Base-by-base conservation (phyloP, 2,797 vertebrate genomes). In the Myioborus miniatus region DNA sequence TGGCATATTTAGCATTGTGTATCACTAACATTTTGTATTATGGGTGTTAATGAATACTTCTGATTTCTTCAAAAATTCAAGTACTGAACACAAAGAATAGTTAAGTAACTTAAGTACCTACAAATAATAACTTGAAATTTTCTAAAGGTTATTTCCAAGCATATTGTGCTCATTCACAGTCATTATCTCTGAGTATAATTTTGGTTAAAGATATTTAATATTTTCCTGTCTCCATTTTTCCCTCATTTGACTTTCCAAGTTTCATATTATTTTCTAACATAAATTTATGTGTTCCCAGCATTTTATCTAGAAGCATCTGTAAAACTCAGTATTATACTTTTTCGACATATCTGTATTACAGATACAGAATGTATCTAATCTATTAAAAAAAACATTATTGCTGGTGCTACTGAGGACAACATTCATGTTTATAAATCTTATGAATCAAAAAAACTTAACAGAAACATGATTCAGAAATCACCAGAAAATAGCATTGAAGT, bases 101-200 rank as follows among this genome's bases (percentile, higher is more conserved):
- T 29, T 72, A 80, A 80, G 69, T n/a, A 41, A 32, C 7, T 41
- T 14, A 58, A 21, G 1, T 19, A 34, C 6, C 19, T 41, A 18
- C 2, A 56, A 11, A 41, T 11, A 26, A 6, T 23, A 58, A 7
- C 4, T 36, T 22, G 6, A 30, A 47, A 44, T 60, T 36, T 89
- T 90, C 13, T 56, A 49, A 53, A 50, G 5, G 36, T 18, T 1
- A 10, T 56, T 56, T 59, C 76, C 26, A 80, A 72, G 2, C 36
- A 15, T 21, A 8, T 15, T 63, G 9, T 63, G 9, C 3, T 69
- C 4, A 34, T 67, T 69, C 63, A 55, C 8, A 44, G 15, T 41
- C 3, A 1, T 46, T 1, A 1, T 37, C 10, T 37, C 26, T 21
- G 4, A 36, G 1, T n/a, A 36, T 11, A 53, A 67, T 41, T 83